Percentiles rank a stretch among this genome's conserved stretches.
These are phyloP conservation scores for Cololabis saira DNA, from an alignment of 2,113 vertebrate genomes.

Conservation along the genomic window DNA sequence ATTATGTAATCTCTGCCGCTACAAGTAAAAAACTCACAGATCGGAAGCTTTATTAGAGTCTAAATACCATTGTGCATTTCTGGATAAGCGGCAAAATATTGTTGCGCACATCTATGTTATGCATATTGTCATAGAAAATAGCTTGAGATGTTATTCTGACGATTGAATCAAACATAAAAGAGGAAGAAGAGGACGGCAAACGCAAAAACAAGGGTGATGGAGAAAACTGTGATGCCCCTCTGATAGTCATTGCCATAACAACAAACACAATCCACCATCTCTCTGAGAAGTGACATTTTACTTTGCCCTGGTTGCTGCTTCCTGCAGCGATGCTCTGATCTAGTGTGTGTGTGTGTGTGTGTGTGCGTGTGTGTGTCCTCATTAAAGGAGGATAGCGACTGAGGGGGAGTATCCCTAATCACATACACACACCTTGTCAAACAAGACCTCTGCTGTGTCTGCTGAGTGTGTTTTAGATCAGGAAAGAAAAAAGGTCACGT, in stretches of 20 bases:
- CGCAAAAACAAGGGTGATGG: background rate
- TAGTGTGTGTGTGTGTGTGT: slow-evolving; percentile 38
- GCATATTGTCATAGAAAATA: too few relatives aligned
- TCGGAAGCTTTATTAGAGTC: too few relatives aligned
- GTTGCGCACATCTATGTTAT: too few relatives aligned
- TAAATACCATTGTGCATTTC: too few relatives aligned
- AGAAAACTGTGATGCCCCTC: slow-evolving; percentile 11
- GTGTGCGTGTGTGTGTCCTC: slow-evolving; percentile 56
- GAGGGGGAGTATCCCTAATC: slow-evolving; percentile 61
- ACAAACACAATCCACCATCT: slow-evolving; percentile 49
- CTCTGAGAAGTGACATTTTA: slow-evolving; percentile 78
- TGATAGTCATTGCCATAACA: slow-evolving; percentile 60
- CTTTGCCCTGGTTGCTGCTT: slow-evolving; percentile 74
- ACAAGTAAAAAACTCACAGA: too few relatives aligned
- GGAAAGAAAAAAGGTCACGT: slow-evolving; percentile 7
- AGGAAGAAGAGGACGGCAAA: too few relatives aligned
- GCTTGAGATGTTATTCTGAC: too few relatives aligned
- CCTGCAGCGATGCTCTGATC: slow-evolving; percentile 79
- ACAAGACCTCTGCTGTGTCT: slow-evolving; percentile 65
- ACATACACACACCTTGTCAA: slow-evolving; percentile 63
- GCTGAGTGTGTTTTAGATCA: slow-evolving; percentile 24
- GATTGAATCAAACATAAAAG: too few relatives aligned
- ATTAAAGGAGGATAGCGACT: slow-evolving; percentile 65
- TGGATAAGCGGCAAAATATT: too few relatives aligned
- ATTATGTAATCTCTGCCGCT: too few relatives aligned